These are phyloP conservation scores for Forficula auricularia DNA, from an alignment of 1,140 invertebrate species.

Conservation along the genomic window DNA sequence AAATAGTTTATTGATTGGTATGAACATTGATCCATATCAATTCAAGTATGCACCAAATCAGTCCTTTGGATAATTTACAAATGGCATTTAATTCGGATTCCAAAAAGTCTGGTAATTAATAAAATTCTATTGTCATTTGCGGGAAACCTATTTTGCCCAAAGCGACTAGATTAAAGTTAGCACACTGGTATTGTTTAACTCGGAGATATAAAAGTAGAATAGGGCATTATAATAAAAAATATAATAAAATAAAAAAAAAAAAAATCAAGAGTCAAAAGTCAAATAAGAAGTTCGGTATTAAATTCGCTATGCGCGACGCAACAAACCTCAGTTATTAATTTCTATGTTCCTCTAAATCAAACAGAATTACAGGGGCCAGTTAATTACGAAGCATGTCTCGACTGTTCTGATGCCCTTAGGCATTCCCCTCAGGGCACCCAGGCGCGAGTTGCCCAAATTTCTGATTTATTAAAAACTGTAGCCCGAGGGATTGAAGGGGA, in stretches of 20 bases:
- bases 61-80: no score
- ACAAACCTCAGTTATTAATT: conserved; percentile 18
- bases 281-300: conserved; percentile 20
- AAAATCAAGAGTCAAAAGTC: conserved; percentile 15
- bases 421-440: background rate
- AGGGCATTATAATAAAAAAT: conserved; percentile 1
- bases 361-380: conserved; percentile 19
- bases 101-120: no score
- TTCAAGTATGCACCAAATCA: no score
- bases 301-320: conserved; percentile 15
- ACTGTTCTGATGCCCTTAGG: background rate
- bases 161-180: no score
- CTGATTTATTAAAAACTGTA: conserved; percentile 15
- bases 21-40: no score
- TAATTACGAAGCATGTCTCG: conserved; percentile 16
- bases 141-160: no score
- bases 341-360: conserved; percentile 20
- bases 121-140: no score
- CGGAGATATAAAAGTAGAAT: background rate
- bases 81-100: no score
- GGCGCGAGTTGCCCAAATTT: conserved; percentile 7
- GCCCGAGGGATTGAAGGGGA: no score
- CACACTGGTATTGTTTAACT: no score
- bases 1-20: no score
- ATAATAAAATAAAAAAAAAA: conserved; percentile 5